Conservation (phyloP, 1,140 invertebrate species). For the Episyrphus balteatus region DNA sequence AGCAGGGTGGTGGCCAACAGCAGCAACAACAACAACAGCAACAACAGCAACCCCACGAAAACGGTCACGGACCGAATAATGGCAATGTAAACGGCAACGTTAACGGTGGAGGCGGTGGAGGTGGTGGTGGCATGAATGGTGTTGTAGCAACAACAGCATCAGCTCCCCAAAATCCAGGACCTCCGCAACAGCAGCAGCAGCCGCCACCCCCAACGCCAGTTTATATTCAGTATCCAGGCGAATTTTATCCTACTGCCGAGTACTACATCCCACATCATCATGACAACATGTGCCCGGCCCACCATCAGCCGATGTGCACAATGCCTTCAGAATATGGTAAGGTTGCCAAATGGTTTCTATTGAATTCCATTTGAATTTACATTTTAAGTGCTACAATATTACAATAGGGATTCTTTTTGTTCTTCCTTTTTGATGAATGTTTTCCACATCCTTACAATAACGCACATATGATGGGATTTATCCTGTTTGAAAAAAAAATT, state of each 20-base stretch:
- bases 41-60: conserved; percentile 6
- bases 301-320: conserved; percentile 33
- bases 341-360: conserved; percentile 1
- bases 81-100: too few species aligned
- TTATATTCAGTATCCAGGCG: conserved; percentile 30
- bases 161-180: conserved; percentile 18
- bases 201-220: conserved; percentile 21
- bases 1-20: neutral
- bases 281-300: conserved; percentile 34
- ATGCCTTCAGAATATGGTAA: conserved; percentile 35
- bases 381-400: too few species aligned
- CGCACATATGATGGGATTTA: too few species aligned
- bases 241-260: conserved; percentile 33
- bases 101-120: conserved; percentile 13
- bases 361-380: too few species aligned
- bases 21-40: conserved; percentile 4
- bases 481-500: too few species aligned
- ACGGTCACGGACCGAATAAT: conserved; percentile 2
- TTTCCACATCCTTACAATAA: too few species aligned
- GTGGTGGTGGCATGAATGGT: conserved; percentile 5
- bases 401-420: too few species aligned
- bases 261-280: conserved; percentile 32
- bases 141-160: conserved; percentile 8
- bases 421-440: too few species aligned
- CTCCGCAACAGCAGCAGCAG: conserved; percentile 6